Conservation (phyloP, 2,888 invertebrate species). For the Erynnis tages region DNA sequence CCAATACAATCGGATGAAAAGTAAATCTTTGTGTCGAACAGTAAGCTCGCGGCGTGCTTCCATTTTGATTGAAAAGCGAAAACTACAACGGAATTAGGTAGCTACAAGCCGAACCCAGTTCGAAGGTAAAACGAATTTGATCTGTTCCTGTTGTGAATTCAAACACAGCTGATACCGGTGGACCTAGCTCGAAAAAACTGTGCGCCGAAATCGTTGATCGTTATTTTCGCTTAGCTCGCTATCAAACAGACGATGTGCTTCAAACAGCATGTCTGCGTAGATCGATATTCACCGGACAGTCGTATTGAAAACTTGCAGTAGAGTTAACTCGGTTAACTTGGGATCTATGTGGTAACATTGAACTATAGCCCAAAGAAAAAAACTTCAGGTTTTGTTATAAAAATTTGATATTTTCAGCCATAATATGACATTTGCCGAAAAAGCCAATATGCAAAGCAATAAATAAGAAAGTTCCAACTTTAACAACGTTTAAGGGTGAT, state of each 20-base stretch:
- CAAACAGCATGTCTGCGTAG: background rate
- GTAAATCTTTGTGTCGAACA: conserved; percentile 25
- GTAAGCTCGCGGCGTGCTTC: conserved; percentile 19
- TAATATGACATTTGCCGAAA: no score
- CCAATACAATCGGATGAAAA: conserved; percentile 5
- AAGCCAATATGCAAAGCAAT: no score
- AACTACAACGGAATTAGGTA: conserved; percentile 29
- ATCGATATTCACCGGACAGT: background rate
- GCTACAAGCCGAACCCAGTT: conserved; percentile 21
- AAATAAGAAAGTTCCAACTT: no score
- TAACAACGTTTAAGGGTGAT: no score
- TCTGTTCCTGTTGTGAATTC: conserved; percentile 29
- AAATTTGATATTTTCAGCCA: no score
- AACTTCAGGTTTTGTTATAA: no score
- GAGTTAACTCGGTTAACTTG: no score
- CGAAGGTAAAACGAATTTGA: conserved; percentile 28
- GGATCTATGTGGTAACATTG: no score
- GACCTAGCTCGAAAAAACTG: conserved; percentile 19
- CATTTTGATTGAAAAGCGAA: conserved; percentile 29
- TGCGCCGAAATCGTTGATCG: conserved; percentile 21
- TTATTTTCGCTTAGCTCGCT: conserved; percentile 15
- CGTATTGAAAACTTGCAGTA: background rate
- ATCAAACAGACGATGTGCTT: conserved; percentile 27
- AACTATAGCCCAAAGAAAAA: no score
- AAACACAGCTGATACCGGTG: conserved; percentile 27